phyloP scores from a whole-genome alignment of 2,888 invertebrate species.

The Geophilus truncorum region DNA sequence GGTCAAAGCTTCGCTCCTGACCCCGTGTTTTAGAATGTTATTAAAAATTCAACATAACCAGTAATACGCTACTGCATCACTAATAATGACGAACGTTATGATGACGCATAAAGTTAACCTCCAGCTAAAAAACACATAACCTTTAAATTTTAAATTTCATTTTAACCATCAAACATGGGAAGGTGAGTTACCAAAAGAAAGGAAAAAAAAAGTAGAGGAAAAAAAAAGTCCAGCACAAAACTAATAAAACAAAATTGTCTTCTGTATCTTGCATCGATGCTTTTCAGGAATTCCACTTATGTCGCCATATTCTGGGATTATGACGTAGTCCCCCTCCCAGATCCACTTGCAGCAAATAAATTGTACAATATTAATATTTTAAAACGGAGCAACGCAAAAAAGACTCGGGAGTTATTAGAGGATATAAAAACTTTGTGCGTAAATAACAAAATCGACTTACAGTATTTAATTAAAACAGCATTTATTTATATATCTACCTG shows the following conservation, averaged over 20 bases:
- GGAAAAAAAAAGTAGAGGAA: not conserved
- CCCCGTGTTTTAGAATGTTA: not conserved
- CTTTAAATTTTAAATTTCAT: slow-evolving; percentile 1
- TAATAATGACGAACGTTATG: not conserved
- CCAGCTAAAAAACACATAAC: not conserved
- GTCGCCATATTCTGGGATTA: not conserved
- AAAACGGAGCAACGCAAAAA: too few relatives aligned
- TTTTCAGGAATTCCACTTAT: slow-evolving; percentile 10
- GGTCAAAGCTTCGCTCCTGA: not conserved
- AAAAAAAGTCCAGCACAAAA: not conserved
- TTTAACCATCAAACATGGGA: not conserved
- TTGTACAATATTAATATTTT: not conserved
- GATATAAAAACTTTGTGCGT: too few relatives aligned
- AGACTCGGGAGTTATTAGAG: too few relatives aligned
- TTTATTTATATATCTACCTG: too few relatives aligned
- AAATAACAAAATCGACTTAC: too few relatives aligned
- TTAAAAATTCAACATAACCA: not conserved
- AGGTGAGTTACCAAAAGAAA: not conserved
- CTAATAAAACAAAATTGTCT: slow-evolving; percentile 20
- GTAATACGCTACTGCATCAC: not conserved
- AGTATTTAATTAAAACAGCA: too few relatives aligned
- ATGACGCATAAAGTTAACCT: not conserved
- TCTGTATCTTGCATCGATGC: slow-evolving; percentile 1
- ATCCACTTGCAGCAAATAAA: not conserved
- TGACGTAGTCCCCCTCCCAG: not conserved